Base-by-base conservation (phyloP, 2,113 vertebrate genomes). In the Pelvicachromis taeniatus region DNA sequence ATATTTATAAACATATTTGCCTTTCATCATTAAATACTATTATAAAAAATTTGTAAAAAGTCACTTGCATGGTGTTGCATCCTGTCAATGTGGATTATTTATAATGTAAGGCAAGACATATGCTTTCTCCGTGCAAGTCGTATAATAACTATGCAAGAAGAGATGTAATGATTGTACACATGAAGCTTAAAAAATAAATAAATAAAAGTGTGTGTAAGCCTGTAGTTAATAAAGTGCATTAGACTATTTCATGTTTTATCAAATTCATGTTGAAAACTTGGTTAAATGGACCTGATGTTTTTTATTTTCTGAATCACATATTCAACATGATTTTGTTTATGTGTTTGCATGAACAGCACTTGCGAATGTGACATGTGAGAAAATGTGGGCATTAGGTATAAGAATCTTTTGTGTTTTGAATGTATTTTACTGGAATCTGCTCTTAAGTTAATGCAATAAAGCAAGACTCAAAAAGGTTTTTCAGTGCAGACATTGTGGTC, bases 361-460 rank as follows among this genome's bases (percentile, higher is more conserved):
- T 42, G 12, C 55, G 17, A 40, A 56, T n/a, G 45, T 52, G 55
- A 73, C 23, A 80, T 13, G 48, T 16, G 75, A 9, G 50, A 19
- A 83, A 50, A 79, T 4, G 19, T 55, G 80, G 40, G 84, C 65
- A 85, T 63, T 84, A 61, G 21, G 21, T 82, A 75, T 73, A 16
- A 75, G 4, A 40, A 1, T 3, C 65, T 79, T 77, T 77, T 77
- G 10, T 78, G 12, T 70, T 81, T 77, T 77, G 21, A 77, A 61
- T 83, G 80, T 77, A 52, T 75, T 85, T 91, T 77, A 61, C 77
- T 50, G 9, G 81, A 86, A 17, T 77, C 35, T 84, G 23, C 55
- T 81, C 19, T 61, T 89, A 92, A 91, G 12, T 93, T 80, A 91
- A 92, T 73, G 85, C 29, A 94, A 95, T 92, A 87, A 92, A 84